phyloP scores from a whole-genome alignment of 2,113 vertebrate species.

The Lagopus muta region DNA sequence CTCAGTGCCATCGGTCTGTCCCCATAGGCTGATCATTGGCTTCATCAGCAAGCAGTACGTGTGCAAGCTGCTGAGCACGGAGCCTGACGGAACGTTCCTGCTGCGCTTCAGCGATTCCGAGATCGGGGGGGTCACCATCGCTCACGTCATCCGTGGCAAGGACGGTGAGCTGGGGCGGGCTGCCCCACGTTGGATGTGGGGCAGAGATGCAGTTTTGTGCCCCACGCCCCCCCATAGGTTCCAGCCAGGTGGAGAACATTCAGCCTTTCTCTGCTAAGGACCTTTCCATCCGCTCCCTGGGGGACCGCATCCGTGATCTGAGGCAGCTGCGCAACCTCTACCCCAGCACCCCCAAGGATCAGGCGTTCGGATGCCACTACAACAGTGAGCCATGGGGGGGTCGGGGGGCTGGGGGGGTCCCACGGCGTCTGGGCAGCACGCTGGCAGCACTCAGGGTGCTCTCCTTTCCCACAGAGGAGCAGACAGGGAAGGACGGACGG shows the following conservation, averaged over 20 bases:
- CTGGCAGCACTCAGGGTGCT: not conserved
- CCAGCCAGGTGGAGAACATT: constrained; percentile 92
- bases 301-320: constrained; percentile 91
- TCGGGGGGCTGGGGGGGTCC: too few species aligned
- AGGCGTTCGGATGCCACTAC: constrained; percentile 89
- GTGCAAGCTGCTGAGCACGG: constrained; percentile 85
- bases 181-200: too few species aligned
- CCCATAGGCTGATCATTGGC: constrained; percentile 88
- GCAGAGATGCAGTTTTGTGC: too few species aligned
- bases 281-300: constrained; percentile 90
- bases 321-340: constrained; percentile 86
- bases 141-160: constrained; percentile 82
- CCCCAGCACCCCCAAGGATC: constrained; percentile 85
- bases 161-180: constrained; percentile 66
- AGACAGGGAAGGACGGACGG: constrained; percentile 76
- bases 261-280: constrained; percentile 94
- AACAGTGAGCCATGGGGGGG: constrained; percentile 80
- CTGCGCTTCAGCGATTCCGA: constrained; percentile 98
- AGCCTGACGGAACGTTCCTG: constrained; percentile 90
- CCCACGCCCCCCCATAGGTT: constrained; percentile 61
- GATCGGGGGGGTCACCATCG: constrained; percentile 96
- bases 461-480: constrained; percentile 68
- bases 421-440: accelerated
- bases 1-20: not conserved
- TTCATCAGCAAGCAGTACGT: constrained; percentile 97